Conservation (phyloP, 2,888 invertebrate genomes). For the Yponomeuta evonymella region DNA sequence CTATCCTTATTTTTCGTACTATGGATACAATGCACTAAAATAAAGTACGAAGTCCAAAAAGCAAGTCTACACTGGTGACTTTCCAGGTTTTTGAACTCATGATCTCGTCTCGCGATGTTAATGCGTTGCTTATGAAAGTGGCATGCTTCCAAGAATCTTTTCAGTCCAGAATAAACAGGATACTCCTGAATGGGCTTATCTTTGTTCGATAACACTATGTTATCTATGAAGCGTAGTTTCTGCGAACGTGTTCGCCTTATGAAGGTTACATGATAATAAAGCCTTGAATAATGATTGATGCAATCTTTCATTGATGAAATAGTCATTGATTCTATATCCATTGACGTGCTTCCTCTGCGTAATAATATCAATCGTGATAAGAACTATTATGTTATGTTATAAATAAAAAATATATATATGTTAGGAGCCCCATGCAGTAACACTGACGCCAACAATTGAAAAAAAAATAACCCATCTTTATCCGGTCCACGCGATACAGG, state of each 20-base stretch:
- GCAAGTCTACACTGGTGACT: not conserved
- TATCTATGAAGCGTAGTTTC: not conserved
- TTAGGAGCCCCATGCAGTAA: too few relatives aligned
- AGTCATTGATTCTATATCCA: not conserved
- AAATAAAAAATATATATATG: too few relatives aligned
- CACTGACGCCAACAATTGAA: too few relatives aligned
- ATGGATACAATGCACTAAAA: too few relatives aligned
- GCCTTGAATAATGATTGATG: not conserved
- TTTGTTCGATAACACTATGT: not conserved
- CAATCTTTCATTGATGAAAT: not conserved
- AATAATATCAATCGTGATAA: not conserved
- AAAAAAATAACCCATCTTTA: too few relatives aligned
- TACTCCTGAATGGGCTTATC: not conserved
- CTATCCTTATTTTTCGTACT: too few relatives aligned
- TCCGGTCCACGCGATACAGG: too few relatives aligned
- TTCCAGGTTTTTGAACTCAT: not conserved
- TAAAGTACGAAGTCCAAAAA: too few relatives aligned
- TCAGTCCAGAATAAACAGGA: not conserved
- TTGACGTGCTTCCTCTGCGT: not conserved
- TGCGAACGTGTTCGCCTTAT: not conserved
- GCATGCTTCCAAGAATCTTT: not conserved
- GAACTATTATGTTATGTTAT: not conserved
- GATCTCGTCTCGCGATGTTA: not conserved
- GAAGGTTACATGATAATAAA: not conserved
- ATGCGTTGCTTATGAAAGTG: not conserved